phyloP scores from a whole-genome alignment of 2,888 invertebrate genomes.

The Nomada lathburiana region DNA sequence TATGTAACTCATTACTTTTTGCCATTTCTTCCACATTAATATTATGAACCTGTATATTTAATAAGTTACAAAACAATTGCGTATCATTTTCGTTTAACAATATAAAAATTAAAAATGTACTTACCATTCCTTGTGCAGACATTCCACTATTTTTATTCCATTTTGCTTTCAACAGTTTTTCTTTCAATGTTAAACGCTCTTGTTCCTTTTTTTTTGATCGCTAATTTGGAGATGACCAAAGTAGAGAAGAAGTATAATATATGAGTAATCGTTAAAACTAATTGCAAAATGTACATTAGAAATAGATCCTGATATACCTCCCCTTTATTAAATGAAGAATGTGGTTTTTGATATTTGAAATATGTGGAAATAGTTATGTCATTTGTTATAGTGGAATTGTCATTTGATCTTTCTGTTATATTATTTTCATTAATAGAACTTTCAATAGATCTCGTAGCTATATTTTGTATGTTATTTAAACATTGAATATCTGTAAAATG shows the following conservation, averaged over 20 bases:
- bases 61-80: constrained; percentile 5
- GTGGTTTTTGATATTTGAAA: constrained; percentile 39
- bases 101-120: background rate
- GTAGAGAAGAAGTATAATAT: background rate
- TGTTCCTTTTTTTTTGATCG: background rate
- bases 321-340: background rate
- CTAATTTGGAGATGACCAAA: background rate
- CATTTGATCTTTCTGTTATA: background rate
- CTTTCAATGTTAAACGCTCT: constrained; percentile 21
- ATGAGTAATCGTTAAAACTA: background rate
- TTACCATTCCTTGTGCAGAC: constrained; percentile 8
- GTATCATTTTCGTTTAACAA: background rate
- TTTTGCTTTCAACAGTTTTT: constrained; percentile 48
- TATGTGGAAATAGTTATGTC: constrained; percentile 38
- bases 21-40: constrained; percentile 48
- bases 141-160: background rate
- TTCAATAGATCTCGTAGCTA: background rate
- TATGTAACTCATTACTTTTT: constrained; percentile 34
- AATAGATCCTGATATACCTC: background rate
- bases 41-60: constrained; percentile 18
- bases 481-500: background rate
- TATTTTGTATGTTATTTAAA: background rate
- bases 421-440: background rate
- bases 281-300: background rate
- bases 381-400: background rate